Evolutionary conservation across 1,140 invertebrate species (phyloP).

Genomic region (Cydia pomonella): DNA sequence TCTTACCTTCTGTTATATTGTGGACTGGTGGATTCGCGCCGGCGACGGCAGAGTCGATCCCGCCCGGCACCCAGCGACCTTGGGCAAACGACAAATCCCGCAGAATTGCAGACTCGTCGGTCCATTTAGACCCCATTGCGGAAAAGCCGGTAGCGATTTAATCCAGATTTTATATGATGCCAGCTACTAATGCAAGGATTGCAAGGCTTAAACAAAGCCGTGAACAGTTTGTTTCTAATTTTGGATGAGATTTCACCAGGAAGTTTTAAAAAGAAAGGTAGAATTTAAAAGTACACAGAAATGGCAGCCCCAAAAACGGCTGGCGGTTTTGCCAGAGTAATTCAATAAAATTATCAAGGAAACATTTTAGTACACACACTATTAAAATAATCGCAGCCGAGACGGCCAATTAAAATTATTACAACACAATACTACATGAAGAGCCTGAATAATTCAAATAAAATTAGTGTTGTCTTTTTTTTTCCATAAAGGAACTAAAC

Average conservation of each 20-base stretch:
- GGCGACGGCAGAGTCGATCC: slow-evolving; percentile 40
- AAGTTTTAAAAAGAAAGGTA: no score
- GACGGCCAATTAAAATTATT: no score
- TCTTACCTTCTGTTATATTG: slow-evolving; percentile 46
- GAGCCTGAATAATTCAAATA: no score
- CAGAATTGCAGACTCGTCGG: slow-evolving; percentile 50
- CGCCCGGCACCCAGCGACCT: slow-evolving; percentile 48
- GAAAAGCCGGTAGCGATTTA: background rate
- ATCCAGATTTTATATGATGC: background rate
- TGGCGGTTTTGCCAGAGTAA: no score
- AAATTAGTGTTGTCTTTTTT: no score
- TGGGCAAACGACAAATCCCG: slow-evolving; percentile 53
- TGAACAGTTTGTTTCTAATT: background rate
- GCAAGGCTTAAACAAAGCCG: background rate
- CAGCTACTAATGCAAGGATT: background rate
- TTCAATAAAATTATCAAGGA: no score
- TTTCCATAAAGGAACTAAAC: no score
- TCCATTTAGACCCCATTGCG: slow-evolving; percentile 45
- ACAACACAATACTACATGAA: no score
- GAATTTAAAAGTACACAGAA: no score
- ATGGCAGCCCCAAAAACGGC: no score
- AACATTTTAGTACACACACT: no score
- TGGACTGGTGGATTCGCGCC: slow-evolving; percentile 48
- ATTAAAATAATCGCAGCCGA: no score
- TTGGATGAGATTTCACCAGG: background rate